Percentiles rank a stretch among this genome's conserved stretches.
Evolutionary conservation across 2,113 vertebrate genomes (phyloP).

Genomic region (Cyprinodon brontotheroides): DNA sequence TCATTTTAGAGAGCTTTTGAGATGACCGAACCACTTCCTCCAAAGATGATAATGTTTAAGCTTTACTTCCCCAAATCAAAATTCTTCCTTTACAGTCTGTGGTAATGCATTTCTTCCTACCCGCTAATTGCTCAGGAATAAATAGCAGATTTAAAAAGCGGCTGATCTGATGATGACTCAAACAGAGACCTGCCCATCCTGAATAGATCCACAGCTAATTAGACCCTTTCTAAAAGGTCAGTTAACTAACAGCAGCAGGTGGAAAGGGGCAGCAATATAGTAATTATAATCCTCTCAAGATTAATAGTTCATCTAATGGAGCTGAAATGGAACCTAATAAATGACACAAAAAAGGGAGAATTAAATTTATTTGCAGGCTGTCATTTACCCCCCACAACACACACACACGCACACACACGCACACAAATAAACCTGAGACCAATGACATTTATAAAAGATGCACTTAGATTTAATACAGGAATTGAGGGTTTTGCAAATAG

Average conservation of each 20-base stretch:
- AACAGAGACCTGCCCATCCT: slow-evolving; percentile 2
- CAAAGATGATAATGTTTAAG: background rate
- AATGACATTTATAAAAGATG: background rate
- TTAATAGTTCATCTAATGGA: background rate
- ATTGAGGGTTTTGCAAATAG: background rate
- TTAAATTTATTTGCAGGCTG: background rate
- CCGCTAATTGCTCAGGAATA: background rate
- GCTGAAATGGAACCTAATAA: background rate
- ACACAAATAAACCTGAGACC: background rate
- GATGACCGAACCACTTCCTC: background rate
- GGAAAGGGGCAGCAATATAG: slow-evolving; percentile 16
- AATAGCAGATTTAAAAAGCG: slow-evolving; percentile 2
- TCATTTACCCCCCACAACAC: background rate
- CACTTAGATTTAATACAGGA: background rate
- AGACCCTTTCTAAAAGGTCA: slow-evolving; percentile 14
- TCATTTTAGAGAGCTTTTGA: background rate
- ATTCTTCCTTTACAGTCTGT: background rate
- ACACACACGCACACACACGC: no score
- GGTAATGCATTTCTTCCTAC: background rate
- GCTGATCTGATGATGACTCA: slow-evolving; percentile 1
- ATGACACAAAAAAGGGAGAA: background rate
- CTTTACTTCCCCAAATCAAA: background rate
- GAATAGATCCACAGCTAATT: slow-evolving; percentile 18
- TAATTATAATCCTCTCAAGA: background rate
- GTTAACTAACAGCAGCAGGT: slow-evolving; percentile 8